Evolutionary conservation across 2,888 invertebrate genomes (phyloP), one percentile per base, ranked within the genome.

Genomic region (Apoda limacodes): DNA sequence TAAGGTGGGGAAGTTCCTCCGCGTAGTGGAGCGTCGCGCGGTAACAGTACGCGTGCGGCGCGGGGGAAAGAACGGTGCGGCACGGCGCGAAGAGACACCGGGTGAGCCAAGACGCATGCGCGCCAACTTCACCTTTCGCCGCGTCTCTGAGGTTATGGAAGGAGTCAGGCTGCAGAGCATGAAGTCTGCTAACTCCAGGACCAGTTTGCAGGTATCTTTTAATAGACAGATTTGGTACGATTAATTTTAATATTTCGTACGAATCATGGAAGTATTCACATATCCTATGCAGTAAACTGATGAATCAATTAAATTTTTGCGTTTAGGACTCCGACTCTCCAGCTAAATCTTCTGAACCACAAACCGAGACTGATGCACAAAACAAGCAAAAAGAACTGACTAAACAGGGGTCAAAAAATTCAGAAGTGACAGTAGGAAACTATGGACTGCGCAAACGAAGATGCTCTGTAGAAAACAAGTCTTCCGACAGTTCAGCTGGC

Each of bases 401-500:
- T 37, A 31, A 47, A 3, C 36, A 60, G 12, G 75, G 72, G 30
- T 35, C 55, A 9, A 40, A 55, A 5, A 78, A 78, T 9, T 50
- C 55, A 7, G 44, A 60, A 1, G 55, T 59, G 7, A 64, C 71
- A 4, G 49, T 47, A 3, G 50, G 62, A 5, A 78, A 70, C 51
- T 83, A 84, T 41, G 85, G 84, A 14, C 63, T 87, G 36, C 71
- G 87, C 29, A 86, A 85, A 53, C 71, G 87, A 24, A 78, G 86
- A 39, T 82, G 84, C 35, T 85, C 86, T 21, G 82, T 81, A 20
- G 84, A 82, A 52, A 82, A 84, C 52, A 82, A 81, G 50, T 83
- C 84, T 36, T 83, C 83, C 30, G 85, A 84, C 41, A 83, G 83
- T 44, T 84, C 85, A 7, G 84, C 82, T 15, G 84, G 83, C 12